Evolutionary conservation across 1,140 invertebrate species (phyloP), one percentile per base, ranked within the genome.

Genomic region (Chrysomallon squamiferum): DNA sequence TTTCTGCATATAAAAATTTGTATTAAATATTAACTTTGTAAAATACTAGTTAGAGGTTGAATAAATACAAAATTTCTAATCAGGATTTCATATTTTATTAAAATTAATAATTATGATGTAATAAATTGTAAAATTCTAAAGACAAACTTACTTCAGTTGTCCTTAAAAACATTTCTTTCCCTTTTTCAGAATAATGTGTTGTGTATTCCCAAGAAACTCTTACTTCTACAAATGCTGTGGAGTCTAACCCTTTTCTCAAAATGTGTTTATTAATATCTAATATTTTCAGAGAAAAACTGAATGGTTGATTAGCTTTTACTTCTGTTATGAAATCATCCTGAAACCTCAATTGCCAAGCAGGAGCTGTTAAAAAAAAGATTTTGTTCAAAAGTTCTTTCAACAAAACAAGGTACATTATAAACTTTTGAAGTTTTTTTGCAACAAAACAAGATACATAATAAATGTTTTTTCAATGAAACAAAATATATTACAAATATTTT

Each of bases 111-210:
- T n/a, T n/a, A n/a, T n/a, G n/a, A n/a, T n/a, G n/a, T n/a, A n/a
- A n/a, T n/a, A n/a, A n/a, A n/a, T n/a, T n/a, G n/a, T n/a, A n/a
- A n/a, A n/a, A n/a, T n/a, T n/a, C 13, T 25, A 20, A 54, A 22
- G n/a, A 22, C n/a, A 3, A 15, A 54, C 50, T 54, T 20, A 54
- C 50, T n/a, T 25, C 50, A 54, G 50, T 54, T 18, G 22, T 22
- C 9, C 29, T 27, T 18, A 54, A 22, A 54, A 54, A 54, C 50
- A 54, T 54, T 20, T 54, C 50, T 54, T 54, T 54, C 29, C 50
- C 50, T 20, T 18, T 22, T 18, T 25, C 18, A 30, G n/a, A 30
- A 54, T 22, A 54, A 13, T 20, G 29, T 30, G 22, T 25, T 27
- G 18, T 27, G 50, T n/a, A 54, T 54, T 54, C 50, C 22, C 29